Evolutionary conservation across 2,888 invertebrate genomes (phyloP), one percentile per base, ranked within the genome.

Genomic region (Eristalis intricaria): DNA sequence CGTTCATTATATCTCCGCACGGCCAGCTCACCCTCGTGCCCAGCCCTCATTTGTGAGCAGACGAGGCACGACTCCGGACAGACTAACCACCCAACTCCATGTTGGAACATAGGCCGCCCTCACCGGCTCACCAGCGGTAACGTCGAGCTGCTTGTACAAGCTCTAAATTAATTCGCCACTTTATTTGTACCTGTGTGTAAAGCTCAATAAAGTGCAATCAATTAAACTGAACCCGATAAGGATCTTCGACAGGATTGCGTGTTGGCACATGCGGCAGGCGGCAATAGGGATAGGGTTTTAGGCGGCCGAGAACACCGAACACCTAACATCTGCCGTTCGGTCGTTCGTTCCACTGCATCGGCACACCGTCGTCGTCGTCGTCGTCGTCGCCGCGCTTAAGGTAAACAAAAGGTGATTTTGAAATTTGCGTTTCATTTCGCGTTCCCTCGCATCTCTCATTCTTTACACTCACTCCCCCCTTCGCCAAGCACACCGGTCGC

Each of bases 121-220:
- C 32, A 32, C 32, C 38, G 3, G 38, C 13, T 38, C 38, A 38
- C 19, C 50, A 8, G 8, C 1, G 50, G 8, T 19, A 60, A 26
- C 26, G 26, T 60, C 26, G 23, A 40, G 71, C 19, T 35, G 29
- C 69, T 19, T 58, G 60, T 84, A 88, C 88, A 80, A 84, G 84
- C 81, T 80, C 88, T 84, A 88, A 88, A 88, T 88, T 88, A 88
- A 88, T 84, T 88, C 88, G 79, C 88, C 80, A 84, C 80, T 84
- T 88, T 81, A 81, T 77, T 81, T 80, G 83, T 81, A 74, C 76
- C 75, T 69, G 74, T 83, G 79, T 83, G 87, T 80, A 88, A 88
- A 84, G 88, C 88, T 81, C 84, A 88, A 88, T 88, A 88, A 88
- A 88, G 87, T 84, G 88, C 88, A 88, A 88, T 88, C 88, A 88